These are phyloP conservation scores for Alviniconcha strummeri DNA, from an alignment of 2,888 invertebrate genomes.

Conservation along the genomic window DNA sequence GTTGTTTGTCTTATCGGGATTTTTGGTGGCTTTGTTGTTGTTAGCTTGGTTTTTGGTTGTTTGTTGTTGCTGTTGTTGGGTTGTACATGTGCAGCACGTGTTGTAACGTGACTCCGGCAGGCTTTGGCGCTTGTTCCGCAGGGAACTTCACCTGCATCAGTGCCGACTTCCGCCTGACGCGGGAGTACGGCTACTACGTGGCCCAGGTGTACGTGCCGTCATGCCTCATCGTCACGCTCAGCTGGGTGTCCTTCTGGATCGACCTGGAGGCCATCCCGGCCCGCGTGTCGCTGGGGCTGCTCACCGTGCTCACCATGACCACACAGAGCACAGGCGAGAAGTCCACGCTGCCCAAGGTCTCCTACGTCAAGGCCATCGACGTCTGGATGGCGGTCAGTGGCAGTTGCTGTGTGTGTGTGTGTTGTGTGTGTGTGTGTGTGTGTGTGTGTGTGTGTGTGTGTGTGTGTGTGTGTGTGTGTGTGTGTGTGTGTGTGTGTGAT, in stretches of 20 bases:
- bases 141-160: conserved; percentile 50
- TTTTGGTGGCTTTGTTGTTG: no score
- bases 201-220: conserved; percentile 76
- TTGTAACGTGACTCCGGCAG: no score
- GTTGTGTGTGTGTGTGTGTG: background rate
- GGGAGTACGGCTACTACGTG: conserved; percentile 51
- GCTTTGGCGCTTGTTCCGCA: conserved; percentile 42
- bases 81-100: no score
- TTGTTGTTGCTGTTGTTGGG: no score
- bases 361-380: conserved; percentile 49
- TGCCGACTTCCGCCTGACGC: conserved; percentile 43
- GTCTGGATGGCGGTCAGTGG: conserved; percentile 44
- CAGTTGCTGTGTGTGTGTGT: background rate
- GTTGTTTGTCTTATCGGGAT: no score
- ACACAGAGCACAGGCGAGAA: conserved; percentile 46
- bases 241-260: conserved; percentile 81
- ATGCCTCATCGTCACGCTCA: conserved; percentile 74
- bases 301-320: conserved; percentile 47
- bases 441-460: background rate
- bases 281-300: conserved; percentile 44
- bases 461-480: background rate
- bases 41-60: no score
- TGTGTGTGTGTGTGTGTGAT: background rate
- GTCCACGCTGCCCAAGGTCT: conserved; percentile 42
- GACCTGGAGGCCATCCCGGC: conserved; percentile 46